Evolutionary conservation across 1,140 invertebrate species (phyloP), one percentile per base, ranked within the genome.

Genomic region (Aphelinus certus): DNA sequence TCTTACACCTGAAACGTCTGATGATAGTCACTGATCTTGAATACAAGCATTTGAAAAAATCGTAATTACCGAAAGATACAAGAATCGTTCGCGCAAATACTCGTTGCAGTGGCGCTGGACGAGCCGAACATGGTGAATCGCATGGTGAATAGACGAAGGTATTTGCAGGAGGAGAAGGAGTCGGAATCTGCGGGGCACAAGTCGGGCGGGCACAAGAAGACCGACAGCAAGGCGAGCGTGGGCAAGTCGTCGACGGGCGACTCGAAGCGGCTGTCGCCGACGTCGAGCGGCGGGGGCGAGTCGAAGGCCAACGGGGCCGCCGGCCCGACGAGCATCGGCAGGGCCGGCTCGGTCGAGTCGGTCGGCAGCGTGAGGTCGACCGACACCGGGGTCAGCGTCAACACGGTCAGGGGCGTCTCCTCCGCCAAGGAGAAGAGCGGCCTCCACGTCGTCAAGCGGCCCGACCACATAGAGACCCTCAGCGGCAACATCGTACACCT

Each of bases 361-460:
- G 75, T 82, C 3, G 81, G 81, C 6, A 87, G 85, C 60, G 78
- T 81, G 3, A 75, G 83, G 1, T 87, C 87, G 0, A 86, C 83
- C 7, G 87, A 88, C 65, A 88, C 87, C 2, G 86, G 87, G 1
- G 86, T 88, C 9, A 88, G 86, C 71, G 73, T 88, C 5, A 82
- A 88, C 70, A 88, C 87, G 0, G 85, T 88, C 1, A 79, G 77
- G 9, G 85, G 85, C 1, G 83, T 87, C 42, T 88, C 86, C 1
- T 88, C 86, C 6, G 85, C 86, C 1, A 78, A 83, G 45, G 86
- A 85, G 66, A 87, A 86, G 62, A 83, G 77, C 47, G 86, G 83
- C 0, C 80, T 83, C 55, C 85, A 85, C 68, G 72, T 82, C 70
- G 82, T 87, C 57, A 87, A 88, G 61, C 80, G 81, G 3, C 60